Conservation (phyloP, 1,140 invertebrate species). For the Apocrypta bakeri region DNA sequence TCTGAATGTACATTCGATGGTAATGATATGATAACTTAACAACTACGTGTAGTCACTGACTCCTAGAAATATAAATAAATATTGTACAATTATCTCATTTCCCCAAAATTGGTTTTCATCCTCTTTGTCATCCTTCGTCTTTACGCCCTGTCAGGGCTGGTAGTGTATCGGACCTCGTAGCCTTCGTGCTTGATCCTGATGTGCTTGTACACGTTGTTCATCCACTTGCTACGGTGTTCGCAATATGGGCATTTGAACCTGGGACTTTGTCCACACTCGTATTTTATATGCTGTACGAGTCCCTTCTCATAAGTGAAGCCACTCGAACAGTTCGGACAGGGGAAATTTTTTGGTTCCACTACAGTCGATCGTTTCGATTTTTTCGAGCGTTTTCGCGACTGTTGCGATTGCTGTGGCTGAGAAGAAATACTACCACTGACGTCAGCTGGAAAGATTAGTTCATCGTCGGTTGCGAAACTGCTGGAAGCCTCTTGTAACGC, state of each 20-base stretch:
- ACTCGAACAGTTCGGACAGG: constrained; percentile 17
- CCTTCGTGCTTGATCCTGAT: constrained; percentile 63
- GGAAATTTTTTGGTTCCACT: constrained; percentile 32
- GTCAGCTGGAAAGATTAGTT: not conserved
- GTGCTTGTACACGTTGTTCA: constrained; percentile 14
- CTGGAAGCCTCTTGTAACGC: constrained; percentile 5
- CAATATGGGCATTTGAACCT: constrained; percentile 77
- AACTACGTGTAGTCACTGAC: not conserved
- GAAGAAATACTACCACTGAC: not conserved
- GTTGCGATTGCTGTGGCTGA: not conserved
- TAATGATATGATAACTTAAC: not conserved
- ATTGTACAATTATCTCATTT: not conserved
- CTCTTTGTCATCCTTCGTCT: not conserved
- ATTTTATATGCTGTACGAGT: constrained; percentile 76
- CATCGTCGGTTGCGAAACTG: not conserved
- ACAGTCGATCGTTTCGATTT: not conserved
- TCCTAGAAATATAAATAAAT: not conserved
- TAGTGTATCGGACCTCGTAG: constrained; percentile 37
- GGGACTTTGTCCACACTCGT: constrained; percentile 77
- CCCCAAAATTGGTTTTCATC: not conserved
- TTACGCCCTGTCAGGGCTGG: not conserved
- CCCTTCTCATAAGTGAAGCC: constrained; percentile 67
- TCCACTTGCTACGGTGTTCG: constrained; percentile 50
- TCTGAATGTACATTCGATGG: too few relatives aligned
- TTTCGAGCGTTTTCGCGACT: not conserved